A percentile compares a stretch with the other conserved stretches of the same genome.
Conservation (phyloP, 2,888 invertebrate genomes). For the Abrostola tripartita region DNA sequence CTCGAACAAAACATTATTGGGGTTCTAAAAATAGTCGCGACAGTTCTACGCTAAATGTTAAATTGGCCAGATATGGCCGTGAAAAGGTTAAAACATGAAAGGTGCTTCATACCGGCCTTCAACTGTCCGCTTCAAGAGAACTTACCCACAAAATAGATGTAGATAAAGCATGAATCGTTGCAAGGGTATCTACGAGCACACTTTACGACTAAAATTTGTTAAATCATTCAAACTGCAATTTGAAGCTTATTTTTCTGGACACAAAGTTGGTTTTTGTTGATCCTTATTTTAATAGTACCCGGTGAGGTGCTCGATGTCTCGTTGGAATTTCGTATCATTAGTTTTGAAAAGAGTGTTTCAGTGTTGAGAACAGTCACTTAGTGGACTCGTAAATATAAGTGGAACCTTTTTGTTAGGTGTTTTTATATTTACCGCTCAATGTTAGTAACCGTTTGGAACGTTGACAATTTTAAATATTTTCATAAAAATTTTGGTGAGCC, state of each 20-base stretch:
- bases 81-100: slow-evolving; percentile 60
- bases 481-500: too few species aligned
- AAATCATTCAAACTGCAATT: slow-evolving; percentile 3
- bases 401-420: slow-evolving; percentile 31
- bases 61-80: slow-evolving; percentile 48
- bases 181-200: slow-evolving; percentile 53
- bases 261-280: slow-evolving; percentile 19
- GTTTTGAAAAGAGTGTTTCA: slow-evolving; percentile 57
- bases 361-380: slow-evolving; percentile 48
- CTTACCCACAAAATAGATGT: slow-evolving; percentile 62
- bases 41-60: slow-evolving; percentile 12
- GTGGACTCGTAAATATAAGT: slow-evolving; percentile 41
- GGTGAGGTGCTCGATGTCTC: slow-evolving; percentile 44
- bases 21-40: slow-evolving; percentile 6
- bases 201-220: slow-evolving; percentile 49
- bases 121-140: slow-evolving; percentile 56
- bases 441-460: neutral
- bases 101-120: slow-evolving; percentile 65
- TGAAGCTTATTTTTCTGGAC: neutral
- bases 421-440: slow-evolving; percentile 30
- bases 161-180: slow-evolving; percentile 73
- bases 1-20: slow-evolving; percentile 8
- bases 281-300: slow-evolving; percentile 14
- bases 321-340: slow-evolving; percentile 53
- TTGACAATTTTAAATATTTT: neutral